Percentiles rank a stretch among this genome's conserved stretches.
These are phyloP conservation scores for Sylvilagus bachmani DNA, from an alignment of 2,113 vertebrate species.

Conservation along the genomic window DNA sequence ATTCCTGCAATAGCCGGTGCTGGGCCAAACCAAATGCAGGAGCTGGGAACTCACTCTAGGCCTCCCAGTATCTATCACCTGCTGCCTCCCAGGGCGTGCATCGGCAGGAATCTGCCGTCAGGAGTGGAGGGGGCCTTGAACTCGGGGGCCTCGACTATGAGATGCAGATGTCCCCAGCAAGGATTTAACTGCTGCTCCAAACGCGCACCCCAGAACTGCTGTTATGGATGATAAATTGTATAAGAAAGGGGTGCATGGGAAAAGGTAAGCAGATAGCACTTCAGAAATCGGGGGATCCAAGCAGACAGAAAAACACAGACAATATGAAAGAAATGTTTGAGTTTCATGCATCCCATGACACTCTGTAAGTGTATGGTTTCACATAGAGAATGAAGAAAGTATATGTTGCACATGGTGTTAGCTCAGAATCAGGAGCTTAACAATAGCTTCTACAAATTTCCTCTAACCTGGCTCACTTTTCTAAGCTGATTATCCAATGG, in stretches of 20 bases:
- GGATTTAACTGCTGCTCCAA: too few species aligned
- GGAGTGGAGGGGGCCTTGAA: too few species aligned
- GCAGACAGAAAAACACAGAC: neutral
- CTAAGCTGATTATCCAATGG: neutral
- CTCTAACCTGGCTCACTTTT: neutral
- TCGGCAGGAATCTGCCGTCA: too few species aligned
- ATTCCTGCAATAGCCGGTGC: too few species aligned
- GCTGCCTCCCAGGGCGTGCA: too few species aligned
- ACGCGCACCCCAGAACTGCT: neutral
- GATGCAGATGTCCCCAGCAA: too few species aligned
- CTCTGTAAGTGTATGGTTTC: neutral
- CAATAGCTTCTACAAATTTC: slow-evolving; percentile 15
- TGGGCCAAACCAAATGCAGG: too few species aligned
- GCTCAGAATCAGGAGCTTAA: neutral
- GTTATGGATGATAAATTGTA: neutral
- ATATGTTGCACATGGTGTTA: neutral
- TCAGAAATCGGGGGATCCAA: neutral
- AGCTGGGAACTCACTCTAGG: too few species aligned
- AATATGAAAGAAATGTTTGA: neutral
- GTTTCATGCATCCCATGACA: neutral
- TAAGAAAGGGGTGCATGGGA: neutral
- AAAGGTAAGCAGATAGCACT: neutral
- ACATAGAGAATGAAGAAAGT: neutral
- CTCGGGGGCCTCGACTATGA: too few species aligned
- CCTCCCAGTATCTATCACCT: too few species aligned